Conservation (phyloP, 2,113 vertebrate species). For the Polypterus senegalus region DNA sequence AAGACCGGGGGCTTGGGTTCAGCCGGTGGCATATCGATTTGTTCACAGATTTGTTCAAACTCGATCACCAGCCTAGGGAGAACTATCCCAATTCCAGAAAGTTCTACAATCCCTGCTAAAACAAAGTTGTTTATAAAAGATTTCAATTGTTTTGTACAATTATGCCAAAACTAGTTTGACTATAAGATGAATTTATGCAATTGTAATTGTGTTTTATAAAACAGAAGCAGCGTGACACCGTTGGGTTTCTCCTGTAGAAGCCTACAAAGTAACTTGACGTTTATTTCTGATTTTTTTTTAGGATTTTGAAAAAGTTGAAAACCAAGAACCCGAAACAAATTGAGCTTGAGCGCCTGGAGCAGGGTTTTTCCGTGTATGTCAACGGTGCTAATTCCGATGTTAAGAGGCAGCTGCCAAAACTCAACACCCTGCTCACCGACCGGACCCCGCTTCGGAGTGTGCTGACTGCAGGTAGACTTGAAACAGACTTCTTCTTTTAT, state of each 20-base stretch:
- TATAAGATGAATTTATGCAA: not conserved
- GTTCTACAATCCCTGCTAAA: not conserved
- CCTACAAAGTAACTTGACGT: constrained; percentile 6
- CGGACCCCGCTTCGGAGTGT: constrained; percentile 31
- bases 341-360: constrained; percentile 69
- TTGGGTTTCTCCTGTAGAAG: not conserved
- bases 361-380: constrained; percentile 86
- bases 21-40: not conserved
- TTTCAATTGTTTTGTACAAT: not conserved
- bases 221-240: not conserved
- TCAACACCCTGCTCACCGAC: constrained; percentile 16
- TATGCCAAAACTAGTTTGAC: not conserved
- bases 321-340: constrained; percentile 59
- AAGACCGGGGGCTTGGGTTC: not conserved
- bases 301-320: constrained; percentile 58
- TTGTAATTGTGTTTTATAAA: not conserved
- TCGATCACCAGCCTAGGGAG: too few relatives aligned
- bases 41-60: not conserved
- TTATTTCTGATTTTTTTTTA: constrained; percentile 29
- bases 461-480: constrained; percentile 49
- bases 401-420: constrained; percentile 34
- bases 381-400: constrained; percentile 79
- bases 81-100: too few relatives aligned
- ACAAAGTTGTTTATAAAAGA: constrained; percentile 22
- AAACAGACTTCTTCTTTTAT: not conserved